Percentiles rank a stretch among this genome's conserved stretches.
phyloP scores from a whole-genome alignment of 2,113 vertebrate genomes.

The Aix galericulata region DNA sequence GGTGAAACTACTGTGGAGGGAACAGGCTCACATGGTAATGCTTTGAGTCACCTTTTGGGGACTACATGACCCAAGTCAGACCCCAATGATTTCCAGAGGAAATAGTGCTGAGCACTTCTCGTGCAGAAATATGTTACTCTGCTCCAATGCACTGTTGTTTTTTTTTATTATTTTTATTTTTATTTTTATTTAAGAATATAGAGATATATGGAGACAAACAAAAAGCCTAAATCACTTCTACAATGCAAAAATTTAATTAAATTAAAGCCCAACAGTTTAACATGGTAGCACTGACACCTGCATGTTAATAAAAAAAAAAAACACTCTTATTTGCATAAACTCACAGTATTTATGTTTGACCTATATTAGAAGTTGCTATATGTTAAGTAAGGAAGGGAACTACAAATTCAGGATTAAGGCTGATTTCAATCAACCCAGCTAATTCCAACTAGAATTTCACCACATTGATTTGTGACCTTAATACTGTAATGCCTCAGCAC shows the following conservation, averaged over 20 bases:
- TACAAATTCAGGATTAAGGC: conserved; percentile 24
- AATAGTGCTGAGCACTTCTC: neutral
- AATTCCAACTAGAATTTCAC: conserved; percentile 41
- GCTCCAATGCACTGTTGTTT: neutral
- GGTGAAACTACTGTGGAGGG: neutral
- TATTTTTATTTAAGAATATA: neutral
- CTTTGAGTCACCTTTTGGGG: neutral
- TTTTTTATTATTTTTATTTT: neutral
- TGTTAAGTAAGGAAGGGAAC: conserved; percentile 12
- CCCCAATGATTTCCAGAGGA: neutral
- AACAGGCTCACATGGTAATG: neutral
- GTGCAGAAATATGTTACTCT: neutral
- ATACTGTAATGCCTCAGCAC: neutral
- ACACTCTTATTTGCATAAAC: conserved; percentile 40
- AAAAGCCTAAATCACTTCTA: neutral
- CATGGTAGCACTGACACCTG: neutral
- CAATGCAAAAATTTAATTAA: neutral
- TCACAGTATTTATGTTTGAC: conserved; percentile 12
- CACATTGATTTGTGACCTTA: conserved; percentile 8
- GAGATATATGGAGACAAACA: neutral
- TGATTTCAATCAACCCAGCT: conserved; percentile 23
- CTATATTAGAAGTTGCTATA: conserved; percentile 43
- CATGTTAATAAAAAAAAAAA: conserved; percentile 26
- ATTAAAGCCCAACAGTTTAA: neutral
- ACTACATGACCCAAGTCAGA: neutral